Percentiles rank a stretch among this genome's conserved stretches.
Evolutionary conservation across 2,888 invertebrate genomes (phyloP).

Genomic region (Drosophila mulleri): DNA sequence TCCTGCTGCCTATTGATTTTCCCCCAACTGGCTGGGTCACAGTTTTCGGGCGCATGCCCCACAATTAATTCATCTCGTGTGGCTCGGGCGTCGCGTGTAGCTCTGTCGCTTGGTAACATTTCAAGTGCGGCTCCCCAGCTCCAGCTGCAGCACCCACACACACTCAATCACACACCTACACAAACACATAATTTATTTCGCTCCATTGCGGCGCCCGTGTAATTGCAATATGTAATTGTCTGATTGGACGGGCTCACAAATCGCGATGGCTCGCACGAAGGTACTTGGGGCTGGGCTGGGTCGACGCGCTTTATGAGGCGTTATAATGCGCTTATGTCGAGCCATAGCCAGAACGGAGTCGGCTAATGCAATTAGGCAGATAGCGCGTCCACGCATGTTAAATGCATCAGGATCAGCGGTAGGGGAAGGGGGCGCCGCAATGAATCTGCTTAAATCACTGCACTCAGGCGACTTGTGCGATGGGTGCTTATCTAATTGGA

Average conservation of each 20-base stretch:
- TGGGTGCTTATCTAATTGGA: conserved; percentile 31
- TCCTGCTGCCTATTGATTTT: conserved; percentile 59
- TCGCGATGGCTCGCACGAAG: conserved; percentile 39
- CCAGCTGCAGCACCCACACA: not conserved
- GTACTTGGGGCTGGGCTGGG: conserved; percentile 10
- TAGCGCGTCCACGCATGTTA: conserved; percentile 59
- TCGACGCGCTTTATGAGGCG: conserved; percentile 64
- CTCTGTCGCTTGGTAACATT: conserved; percentile 42
- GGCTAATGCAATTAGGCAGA: conserved; percentile 77
- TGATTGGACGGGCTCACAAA: conserved; percentile 55
- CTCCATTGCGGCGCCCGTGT: conserved; percentile 63
- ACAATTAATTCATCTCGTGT: conserved; percentile 71
- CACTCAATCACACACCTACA: not conserved
- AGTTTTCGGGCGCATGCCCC: conserved; percentile 42
- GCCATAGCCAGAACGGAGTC: conserved; percentile 37
- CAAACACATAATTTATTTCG: conserved; percentile 64
- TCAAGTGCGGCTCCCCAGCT: conserved; percentile 33
- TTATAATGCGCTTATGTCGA: conserved; percentile 73
- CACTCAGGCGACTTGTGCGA: conserved; percentile 14
- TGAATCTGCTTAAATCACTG: conserved; percentile 23
- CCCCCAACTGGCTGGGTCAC: conserved; percentile 61
- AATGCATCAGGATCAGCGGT: conserved; percentile 22
- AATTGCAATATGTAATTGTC: conserved; percentile 77
- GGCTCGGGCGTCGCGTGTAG: conserved; percentile 5
- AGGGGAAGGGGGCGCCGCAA: not conserved